Conservation (phyloP, 2,113 vertebrate species). For the Elachura formosa region DNA sequence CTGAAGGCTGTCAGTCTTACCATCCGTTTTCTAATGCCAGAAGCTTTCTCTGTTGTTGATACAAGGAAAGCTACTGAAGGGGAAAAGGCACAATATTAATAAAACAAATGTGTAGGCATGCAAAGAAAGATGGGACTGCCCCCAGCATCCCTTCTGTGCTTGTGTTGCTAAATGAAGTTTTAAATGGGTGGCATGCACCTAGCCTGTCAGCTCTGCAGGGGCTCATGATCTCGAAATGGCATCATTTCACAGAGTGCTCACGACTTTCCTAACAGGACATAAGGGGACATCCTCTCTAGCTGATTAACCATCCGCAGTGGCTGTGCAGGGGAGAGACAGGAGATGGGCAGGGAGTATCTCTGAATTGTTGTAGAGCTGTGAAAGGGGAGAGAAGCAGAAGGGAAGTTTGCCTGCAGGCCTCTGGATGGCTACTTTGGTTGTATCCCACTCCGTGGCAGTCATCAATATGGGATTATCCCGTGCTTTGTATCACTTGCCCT, state of each 20-base stretch:
- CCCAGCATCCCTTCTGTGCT: neutral
- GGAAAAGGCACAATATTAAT: neutral
- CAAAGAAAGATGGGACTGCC: neutral
- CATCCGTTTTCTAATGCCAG: neutral
- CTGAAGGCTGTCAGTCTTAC: neutral
- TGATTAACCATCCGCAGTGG: neutral
- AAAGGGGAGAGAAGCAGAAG: neutral
- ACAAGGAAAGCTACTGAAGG: neutral
- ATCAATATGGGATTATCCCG: neutral
- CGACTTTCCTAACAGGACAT: fast-evolving
- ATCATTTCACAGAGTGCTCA: neutral
- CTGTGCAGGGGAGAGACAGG: neutral
- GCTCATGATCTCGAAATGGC: neutral
- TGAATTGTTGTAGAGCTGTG: neutral
- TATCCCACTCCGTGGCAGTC: neutral
- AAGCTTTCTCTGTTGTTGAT: neutral
- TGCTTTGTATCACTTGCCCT: neutral
- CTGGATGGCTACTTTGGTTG: neutral
- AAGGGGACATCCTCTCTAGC: neutral
- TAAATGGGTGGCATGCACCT: neutral
- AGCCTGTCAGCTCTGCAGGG: neutral
- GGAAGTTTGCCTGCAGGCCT: neutral
- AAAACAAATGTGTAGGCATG: neutral
- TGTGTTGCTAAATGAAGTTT: neutral
- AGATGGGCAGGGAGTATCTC: neutral